Evolutionary conservation across 2,797 vertebrate species (phyloP).

Genomic region (Australoheros facetus): DNA sequence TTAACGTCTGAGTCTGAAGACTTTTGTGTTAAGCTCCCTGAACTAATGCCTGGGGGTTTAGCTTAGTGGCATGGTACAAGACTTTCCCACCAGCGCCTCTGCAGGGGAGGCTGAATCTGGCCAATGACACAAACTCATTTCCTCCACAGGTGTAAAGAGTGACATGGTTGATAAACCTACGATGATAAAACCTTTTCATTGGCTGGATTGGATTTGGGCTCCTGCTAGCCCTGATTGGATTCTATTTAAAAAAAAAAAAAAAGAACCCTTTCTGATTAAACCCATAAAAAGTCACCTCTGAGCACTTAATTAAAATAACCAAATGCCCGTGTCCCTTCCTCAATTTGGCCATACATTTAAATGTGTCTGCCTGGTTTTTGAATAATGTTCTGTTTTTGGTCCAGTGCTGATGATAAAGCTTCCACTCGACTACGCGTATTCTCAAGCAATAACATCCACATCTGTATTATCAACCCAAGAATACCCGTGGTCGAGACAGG

Average conservation of each 20-base stretch:
- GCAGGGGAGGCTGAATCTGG: constrained; percentile 47
- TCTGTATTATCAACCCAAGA: constrained; percentile 86
- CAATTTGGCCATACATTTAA: constrained; percentile 10
- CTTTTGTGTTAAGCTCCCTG: constrained; percentile 69
- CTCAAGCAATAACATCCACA: constrained; percentile 86
- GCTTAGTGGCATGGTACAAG: constrained; percentile 53
- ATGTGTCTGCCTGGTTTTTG: constrained; percentile 12
- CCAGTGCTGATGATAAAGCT: constrained; percentile 65
- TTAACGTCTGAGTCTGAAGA: constrained; percentile 62
- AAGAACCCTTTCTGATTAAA: constrained; percentile 37
- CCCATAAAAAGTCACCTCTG: constrained; percentile 46
- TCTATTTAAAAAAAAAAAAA: constrained; percentile 37
- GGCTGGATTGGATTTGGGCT: constrained; percentile 53
- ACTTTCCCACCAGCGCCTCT: constrained; percentile 31
- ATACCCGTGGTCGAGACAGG: constrained; percentile 84
- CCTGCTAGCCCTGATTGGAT: constrained; percentile 40
- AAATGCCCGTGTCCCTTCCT: constrained; percentile 23
- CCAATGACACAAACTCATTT: constrained; percentile 63
- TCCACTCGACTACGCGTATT: constrained; percentile 85
- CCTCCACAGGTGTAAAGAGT: constrained; percentile 65
- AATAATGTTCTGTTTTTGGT: constrained; percentile 40
- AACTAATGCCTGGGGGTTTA: constrained; percentile 67
- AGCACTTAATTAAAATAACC: constrained; percentile 38
- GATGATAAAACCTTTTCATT: constrained; percentile 53
- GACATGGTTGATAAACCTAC: constrained; percentile 63